Conservation (phyloP, 2,797 vertebrate genomes). For the Phataginus tetradactyla region DNA sequence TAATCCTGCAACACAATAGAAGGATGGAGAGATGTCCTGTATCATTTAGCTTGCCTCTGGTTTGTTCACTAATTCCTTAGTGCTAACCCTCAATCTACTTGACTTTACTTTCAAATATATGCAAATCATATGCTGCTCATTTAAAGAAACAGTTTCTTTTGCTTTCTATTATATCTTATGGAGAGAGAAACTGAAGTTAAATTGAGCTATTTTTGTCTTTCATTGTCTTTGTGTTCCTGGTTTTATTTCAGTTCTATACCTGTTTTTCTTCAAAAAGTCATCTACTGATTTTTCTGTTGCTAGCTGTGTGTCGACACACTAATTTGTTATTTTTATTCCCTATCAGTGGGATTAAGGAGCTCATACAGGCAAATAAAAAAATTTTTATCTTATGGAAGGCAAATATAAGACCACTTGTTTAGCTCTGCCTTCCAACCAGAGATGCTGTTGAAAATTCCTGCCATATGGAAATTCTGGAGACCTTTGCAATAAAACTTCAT, state of each 20-base stretch:
- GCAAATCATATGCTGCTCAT: not conserved
- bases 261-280: conserved; percentile 12
- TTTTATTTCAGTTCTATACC: conserved; percentile 2
- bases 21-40: not conserved
- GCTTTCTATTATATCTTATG: conserved; percentile 8
- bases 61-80: not conserved
- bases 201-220: conserved; percentile 35
- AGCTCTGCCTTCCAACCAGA: not conserved
- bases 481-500: not conserved
- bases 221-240: not conserved
- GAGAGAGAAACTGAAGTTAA: not conserved
- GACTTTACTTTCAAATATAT: not conserved
- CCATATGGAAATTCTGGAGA: not conserved
- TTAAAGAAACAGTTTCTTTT: not conserved
- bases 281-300: not conserved
- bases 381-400: not conserved
- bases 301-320: not conserved
- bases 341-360: not conserved
- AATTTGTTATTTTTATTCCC: not conserved
- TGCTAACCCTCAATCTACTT: not conserved
- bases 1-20: not conserved
- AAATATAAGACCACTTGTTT: not conserved
- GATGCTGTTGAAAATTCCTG: not conserved
- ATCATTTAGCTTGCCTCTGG: not conserved
- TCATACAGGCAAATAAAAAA: not conserved